Conservation (phyloP, 2,113 vertebrate genomes). For the Psittacula cyanocephala region DNA sequence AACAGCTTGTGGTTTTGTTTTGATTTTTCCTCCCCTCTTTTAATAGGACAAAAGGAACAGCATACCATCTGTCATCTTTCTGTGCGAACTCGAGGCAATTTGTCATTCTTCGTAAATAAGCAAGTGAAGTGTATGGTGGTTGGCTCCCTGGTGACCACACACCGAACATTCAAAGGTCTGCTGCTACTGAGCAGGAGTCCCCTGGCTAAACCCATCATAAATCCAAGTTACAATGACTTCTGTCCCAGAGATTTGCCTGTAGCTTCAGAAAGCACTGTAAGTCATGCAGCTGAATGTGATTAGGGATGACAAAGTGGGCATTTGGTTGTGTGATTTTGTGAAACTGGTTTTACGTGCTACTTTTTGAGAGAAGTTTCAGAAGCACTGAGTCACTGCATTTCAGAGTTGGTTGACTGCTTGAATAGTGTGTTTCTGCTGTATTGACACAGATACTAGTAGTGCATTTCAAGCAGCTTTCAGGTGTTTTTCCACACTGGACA, state of each 20-base stretch:
- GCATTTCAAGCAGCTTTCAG: background rate
- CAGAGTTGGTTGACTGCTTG: background rate
- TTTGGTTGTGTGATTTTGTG: background rate
- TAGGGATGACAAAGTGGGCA: background rate
- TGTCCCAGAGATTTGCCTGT: conserved; percentile 54
- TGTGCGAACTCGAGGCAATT: conserved; percentile 76
- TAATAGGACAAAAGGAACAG: conserved; percentile 69
- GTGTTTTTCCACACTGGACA: background rate
- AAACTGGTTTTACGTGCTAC: background rate
- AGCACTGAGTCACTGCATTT: background rate
- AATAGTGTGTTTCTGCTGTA: background rate
- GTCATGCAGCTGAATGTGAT: background rate
- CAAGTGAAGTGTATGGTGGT: conserved; percentile 75
- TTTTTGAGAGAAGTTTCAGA: background rate
- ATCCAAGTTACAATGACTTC: conserved; percentile 72
- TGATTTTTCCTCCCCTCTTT: background rate
- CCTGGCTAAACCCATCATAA: conserved; percentile 72
- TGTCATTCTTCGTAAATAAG: conserved; percentile 67
- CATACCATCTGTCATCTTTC: conserved; percentile 67
- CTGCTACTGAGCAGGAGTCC: conserved; percentile 71
- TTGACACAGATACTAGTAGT: background rate
- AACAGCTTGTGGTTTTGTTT: background rate
- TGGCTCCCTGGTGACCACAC: conserved; percentile 79
- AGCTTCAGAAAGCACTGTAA: conserved; percentile 64
- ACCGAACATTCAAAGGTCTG: conserved; percentile 76